Evolutionary conservation across 2,888 invertebrate genomes (phyloP).

Genomic region (Cyclophora punctaria): DNA sequence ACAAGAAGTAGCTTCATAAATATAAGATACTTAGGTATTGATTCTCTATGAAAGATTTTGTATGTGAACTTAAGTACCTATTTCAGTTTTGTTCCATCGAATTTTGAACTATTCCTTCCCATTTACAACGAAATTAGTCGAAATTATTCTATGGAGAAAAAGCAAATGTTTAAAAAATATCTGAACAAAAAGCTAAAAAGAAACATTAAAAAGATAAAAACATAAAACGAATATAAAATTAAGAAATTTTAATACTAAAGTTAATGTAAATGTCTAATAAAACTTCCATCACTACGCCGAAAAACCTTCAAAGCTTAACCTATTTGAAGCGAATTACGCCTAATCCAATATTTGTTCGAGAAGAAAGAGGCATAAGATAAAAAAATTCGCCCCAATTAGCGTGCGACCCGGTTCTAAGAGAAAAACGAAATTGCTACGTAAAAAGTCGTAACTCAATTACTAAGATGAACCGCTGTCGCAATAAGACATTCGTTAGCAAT

Average conservation of each 20-base stretch:
- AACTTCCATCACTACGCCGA: slow-evolving; percentile 39
- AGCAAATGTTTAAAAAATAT: no score
- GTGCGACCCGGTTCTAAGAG: slow-evolving; percentile 66
- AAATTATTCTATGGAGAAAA: no score
- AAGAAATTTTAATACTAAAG: slow-evolving; percentile 21
- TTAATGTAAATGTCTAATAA: slow-evolving; percentile 29
- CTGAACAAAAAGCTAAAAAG: no score
- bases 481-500: slow-evolving; percentile 70
- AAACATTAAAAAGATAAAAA: slow-evolving; percentile 1
- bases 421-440: slow-evolving; percentile 73
- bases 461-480: slow-evolving; percentile 71
- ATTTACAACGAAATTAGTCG: background rate
- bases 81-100: background rate
- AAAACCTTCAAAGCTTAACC: slow-evolving; percentile 53
- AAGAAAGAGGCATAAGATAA: slow-evolving; percentile 43
- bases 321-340: slow-evolving; percentile 58
- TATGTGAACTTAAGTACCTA: no score
- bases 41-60: no score
- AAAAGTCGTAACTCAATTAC: slow-evolving; percentile 76
- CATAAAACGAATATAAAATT: slow-evolving; percentile 22
- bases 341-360: slow-evolving; percentile 68
- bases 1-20: no score
- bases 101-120: background rate
- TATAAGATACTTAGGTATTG: no score
- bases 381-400: slow-evolving; percentile 66